Evolutionary conservation across 1,140 invertebrate genomes (phyloP), one percentile per base, ranked within the genome.

Genomic region (Coptotermes formosanus): DNA sequence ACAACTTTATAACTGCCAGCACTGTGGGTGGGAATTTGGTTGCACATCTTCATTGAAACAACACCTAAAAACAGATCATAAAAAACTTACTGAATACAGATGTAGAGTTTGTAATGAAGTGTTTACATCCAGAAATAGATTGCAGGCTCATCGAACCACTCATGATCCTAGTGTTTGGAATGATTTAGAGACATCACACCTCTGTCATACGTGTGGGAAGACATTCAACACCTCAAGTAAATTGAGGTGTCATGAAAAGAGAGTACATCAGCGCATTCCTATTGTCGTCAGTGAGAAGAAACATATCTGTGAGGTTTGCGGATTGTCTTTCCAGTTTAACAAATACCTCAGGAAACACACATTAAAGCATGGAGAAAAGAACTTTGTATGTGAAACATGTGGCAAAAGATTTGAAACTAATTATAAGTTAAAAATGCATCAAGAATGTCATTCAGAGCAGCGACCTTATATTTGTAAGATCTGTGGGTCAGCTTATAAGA

Each of bases 401-500:
- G 52, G 38, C 19, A 44, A 43, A 32, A 85, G 45, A 85, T 85
- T 85, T 85, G 43, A 32, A 23, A 69, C 30, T 44, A 85, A 85
- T 44, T 52, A 45, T 38, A 52, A 84, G 6, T 48, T 84, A 12
- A 55, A 84, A 52, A 52, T 32, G 30, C 83, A 84, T 84, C 83
- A 48, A 55, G 52, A 52, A 19, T 95, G 94, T 0, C 95, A 96
- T 89, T 69, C 86, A 69, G 86, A 45, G 14, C 30, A 69, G 45
- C 59, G 81, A 38, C 86, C 86, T 11, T 87, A 48, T 85, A 12
- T 32, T 23, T 87, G 86, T 82, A 55, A 19, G 3, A 45, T 87
- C 21, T 87, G 86, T 64, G 69, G 48, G 23, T 69, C 45, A n/a
- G 55, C 44, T 30, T 87, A 69, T 32, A 87, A 84, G 45, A 84